Base-by-base conservation (phyloP, 1,140 invertebrate genomes). In the Bombus huntii region DNA sequence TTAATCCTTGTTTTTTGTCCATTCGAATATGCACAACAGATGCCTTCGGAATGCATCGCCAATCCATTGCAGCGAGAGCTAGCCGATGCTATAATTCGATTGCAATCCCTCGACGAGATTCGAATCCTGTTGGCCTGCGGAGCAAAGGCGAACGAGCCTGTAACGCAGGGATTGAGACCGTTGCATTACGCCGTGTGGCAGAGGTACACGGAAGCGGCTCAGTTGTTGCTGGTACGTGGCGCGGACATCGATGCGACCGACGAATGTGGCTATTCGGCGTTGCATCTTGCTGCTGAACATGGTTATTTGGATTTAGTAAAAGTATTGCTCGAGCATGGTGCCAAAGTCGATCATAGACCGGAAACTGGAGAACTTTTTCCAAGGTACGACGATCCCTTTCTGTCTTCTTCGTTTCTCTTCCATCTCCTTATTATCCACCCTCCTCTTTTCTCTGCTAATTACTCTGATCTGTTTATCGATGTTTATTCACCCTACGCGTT, bases 171-270 rank as follows among this genome's bases (percentile, higher is more conserved):
- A 13, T 95, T 99, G 44, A 96, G 97, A 73, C 98, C 98, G 0
- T 94, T 99, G n/a, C 98, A 99, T 93, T 99, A 99, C 93, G 98
- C 98, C 0, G 97, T 98, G 72, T 99, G 98, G 97, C 97, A 98
- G 92, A 95, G 96, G 25, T 97, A 99, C 94, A 95, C 96, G 57
- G 98, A 98, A 91, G 98, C 98, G 1, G 97, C 97, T 0, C 96
- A 97, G 68, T 94, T 98, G 62, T 95, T 98, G 57, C 95, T 98
- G 53, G 97, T 98, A 1, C 94, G 97, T 65, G 98, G 97, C 22
- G 97, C 97, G 88, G 97, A 98, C 92, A 97, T 98, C 31, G 97
- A 99, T 94, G 97, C 97, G 0, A 96, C 96, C 18, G 98, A 99
- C 92, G 98, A 98, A 91, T 98, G 98, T 88, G 98, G 98, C 0